phyloP scores from a whole-genome alignment of 2,797 vertebrate genomes.

The Zenarchopterus dispar region DNA sequence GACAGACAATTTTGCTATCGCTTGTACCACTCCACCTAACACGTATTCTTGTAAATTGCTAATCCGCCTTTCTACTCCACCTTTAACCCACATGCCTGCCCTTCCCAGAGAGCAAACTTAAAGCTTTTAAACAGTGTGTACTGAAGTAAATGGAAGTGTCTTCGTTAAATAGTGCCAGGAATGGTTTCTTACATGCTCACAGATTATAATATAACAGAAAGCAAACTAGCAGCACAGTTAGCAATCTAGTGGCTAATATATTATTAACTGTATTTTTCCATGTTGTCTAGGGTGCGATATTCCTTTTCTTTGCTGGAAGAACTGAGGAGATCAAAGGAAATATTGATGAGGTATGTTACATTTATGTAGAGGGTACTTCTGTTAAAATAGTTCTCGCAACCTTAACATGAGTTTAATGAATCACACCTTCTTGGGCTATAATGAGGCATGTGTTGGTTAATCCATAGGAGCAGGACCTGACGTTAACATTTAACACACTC shows the following conservation, averaged over 20 bases:
- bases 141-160: conserved; percentile 23
- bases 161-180: conserved; percentile 43
- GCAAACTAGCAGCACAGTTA: too few species aligned
- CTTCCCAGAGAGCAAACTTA: conserved; percentile 75
- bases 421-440: not conserved
- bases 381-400: not conserved
- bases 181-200: conserved; percentile 10
- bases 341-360: conserved; percentile 82
- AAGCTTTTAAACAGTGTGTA: conserved; percentile 37
- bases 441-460: not conserved
- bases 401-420: not conserved
- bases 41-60: conserved; percentile 22
- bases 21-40: not conserved
- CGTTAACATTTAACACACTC: conserved; percentile 15
- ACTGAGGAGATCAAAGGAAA: conserved; percentile 89
- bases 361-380: too few species aligned
- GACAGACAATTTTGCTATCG: not conserved
- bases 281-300: conserved; percentile 84
- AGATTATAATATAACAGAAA: not conserved
- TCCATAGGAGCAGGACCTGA: not conserved
- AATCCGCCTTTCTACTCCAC: conserved; percentile 42
- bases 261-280: conserved; percentile 7
- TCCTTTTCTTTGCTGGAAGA: conserved; percentile 89
- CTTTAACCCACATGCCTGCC: conserved; percentile 56
- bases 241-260: not conserved